Base-by-base conservation (phyloP, 2,888 invertebrate species). In the Melinaea marsaeus region DNA sequence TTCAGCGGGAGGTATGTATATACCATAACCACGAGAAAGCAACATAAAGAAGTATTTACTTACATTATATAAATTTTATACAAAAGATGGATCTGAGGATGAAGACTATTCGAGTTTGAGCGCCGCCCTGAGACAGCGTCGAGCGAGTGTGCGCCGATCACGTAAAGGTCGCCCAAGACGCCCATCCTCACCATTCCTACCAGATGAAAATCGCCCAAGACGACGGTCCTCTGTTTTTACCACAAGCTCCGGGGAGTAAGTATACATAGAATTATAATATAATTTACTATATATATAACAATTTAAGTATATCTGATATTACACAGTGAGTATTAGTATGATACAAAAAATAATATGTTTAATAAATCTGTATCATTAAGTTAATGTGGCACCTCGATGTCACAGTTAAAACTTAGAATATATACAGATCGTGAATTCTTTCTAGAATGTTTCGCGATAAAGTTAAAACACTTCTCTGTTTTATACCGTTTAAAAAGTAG, bases 71-170 rank as follows among this genome's bases (percentile, higher is more conserved):
- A 9, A 9, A 42, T 9, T 42, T 7, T 9, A 6, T 9, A 9
- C 9, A 42, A 42, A 37, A 88, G 92, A 92, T 57, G 92, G 88
- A 9, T 93, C 93, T 1, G 96, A 95, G 70, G 96, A 96, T 68
- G 96, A 96, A 74, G 97, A 97, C 79, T 97, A 97, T 80, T 96
- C 96, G 7, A 97, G 97, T 74, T 94, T 96, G 63, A 96, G 95
- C 75, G 97, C 95, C 2, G 96, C 97, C 72, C 93, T 97, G 75
- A 83, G 88, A 0, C 95, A 95, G 80, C 92, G 96, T 62, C 92
- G 95, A 61, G 95, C 95, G 59, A 96, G 95, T 68, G 92, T 94
- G 42, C 92, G 95, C 61, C 92, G 94, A 56, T 94, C 94, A 4
- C 92, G 94, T 61, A 93, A 94, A 65, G 93, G 93, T 35, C 92